phyloP scores from a whole-genome alignment of 2,797 vertebrate species.

The Cynodonichthys magdalenae region DNA sequence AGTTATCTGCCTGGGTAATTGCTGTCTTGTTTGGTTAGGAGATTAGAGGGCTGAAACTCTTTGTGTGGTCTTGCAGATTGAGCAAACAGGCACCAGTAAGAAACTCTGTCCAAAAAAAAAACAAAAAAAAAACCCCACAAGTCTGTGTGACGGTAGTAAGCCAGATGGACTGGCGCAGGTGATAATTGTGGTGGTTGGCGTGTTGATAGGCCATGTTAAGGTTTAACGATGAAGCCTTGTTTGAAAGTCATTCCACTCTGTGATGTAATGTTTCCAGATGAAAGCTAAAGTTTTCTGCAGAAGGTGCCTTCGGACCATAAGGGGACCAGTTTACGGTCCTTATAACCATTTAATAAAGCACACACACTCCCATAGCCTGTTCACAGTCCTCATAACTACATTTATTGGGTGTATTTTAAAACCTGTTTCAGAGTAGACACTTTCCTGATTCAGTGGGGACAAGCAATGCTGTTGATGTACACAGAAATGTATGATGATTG shows the following conservation, averaged over 20 bases:
- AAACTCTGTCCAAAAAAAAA: constrained; percentile 65
- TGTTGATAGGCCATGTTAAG: constrained; percentile 61
- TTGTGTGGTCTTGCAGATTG: constrained; percentile 85
- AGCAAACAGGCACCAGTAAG: constrained; percentile 80
- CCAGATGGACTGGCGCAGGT: constrained; percentile 75
- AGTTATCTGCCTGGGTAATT: constrained; percentile 86
- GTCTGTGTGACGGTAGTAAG: constrained; percentile 54
- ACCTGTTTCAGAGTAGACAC: too few species aligned
- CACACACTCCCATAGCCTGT: too few species aligned
- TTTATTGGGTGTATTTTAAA: too few species aligned
- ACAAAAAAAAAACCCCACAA: constrained; percentile 47
- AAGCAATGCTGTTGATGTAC: too few species aligned
- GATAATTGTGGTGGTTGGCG: constrained; percentile 67
- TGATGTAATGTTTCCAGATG: constrained; percentile 43
- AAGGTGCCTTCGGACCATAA: too few species aligned
- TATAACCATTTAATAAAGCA: too few species aligned
- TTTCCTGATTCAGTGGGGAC: too few species aligned
- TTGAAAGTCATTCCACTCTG: constrained; percentile 42
- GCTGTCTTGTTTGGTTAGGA: constrained; percentile 87
- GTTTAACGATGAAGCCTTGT: constrained; percentile 49
- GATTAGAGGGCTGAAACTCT: constrained; percentile 84
- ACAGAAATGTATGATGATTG: too few species aligned
- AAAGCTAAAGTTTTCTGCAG: constrained; percentile 12
- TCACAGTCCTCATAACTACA: too few species aligned
- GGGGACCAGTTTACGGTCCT: too few species aligned